A percentile compares a stretch with the other conserved stretches of the same genome.
These are phyloP conservation scores for Calliphora vomitoria DNA, from an alignment of 2,888 invertebrate genomes.

Conservation along the genomic window DNA sequence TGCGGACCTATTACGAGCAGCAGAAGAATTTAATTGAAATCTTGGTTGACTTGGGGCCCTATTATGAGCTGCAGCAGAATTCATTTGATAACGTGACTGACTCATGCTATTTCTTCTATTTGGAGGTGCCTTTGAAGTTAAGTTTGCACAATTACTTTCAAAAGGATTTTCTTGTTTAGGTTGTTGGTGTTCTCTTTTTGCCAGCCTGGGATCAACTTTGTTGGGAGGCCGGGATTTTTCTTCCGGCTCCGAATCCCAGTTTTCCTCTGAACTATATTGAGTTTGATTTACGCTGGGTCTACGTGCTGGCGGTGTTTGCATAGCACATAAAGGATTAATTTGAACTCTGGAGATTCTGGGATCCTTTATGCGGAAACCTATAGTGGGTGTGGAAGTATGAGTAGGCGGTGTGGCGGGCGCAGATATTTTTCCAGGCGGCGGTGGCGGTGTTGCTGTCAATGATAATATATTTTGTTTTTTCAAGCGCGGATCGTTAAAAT, in stretches of 20 bases:
- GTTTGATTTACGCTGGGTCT: constrained; percentile 21
- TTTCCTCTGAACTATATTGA: constrained; percentile 65
- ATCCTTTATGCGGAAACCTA: constrained; percentile 23
- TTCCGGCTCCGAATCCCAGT: constrained; percentile 67
- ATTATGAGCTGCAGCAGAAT: no score
- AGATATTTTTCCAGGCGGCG: not conserved
- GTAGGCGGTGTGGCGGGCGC: not conserved
- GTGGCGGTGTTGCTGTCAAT: constrained; percentile 2
- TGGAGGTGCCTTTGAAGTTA: not conserved
- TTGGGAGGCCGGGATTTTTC: not conserved
- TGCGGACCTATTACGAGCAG: not conserved
- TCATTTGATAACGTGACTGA: not conserved
- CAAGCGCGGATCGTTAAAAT: constrained; percentile 76
- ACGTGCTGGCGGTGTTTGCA: constrained; percentile 21
- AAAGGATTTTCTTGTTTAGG: not conserved
- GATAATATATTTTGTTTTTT: constrained; percentile 59
- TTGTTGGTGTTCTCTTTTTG: constrained; percentile 6
- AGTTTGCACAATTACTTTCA: constrained; percentile 11
- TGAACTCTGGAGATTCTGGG: constrained; percentile 39
- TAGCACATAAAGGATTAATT: not conserved
- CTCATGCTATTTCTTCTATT: constrained; percentile 14
- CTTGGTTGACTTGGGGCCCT: no score
- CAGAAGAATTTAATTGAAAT: not conserved
- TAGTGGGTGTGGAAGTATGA: not conserved
- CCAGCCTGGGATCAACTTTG: constrained; percentile 20